Evolutionary conservation across 2,113 vertebrate genomes (phyloP).

Genomic region (Engraulis encrasicolus): DNA sequence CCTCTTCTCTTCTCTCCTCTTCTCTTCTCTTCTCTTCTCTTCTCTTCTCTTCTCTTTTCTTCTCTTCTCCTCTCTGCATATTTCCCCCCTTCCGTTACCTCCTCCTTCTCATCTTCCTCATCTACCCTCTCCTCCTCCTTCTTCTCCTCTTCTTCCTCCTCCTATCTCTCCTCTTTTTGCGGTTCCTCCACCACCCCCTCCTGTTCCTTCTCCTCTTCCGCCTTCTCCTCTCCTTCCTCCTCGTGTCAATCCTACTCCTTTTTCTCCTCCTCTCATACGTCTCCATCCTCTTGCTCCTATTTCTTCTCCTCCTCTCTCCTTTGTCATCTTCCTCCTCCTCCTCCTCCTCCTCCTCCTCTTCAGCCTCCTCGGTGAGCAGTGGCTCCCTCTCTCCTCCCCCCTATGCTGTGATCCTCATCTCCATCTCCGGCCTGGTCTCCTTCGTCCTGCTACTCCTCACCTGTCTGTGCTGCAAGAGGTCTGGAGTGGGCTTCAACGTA

Average conservation of each 20-base stretch:
- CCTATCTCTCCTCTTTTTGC: slow-evolving; percentile 61
- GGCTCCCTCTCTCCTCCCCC: slow-evolving; percentile 84
- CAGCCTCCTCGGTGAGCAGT: slow-evolving; percentile 77
- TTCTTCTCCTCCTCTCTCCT: not conserved
- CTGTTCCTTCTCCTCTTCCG: slow-evolving; percentile 86
- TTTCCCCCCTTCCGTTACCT: too few relatives aligned
- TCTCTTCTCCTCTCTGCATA: too few relatives aligned
- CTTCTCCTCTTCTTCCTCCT: slow-evolving; percentile 18
- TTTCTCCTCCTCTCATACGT: slow-evolving; percentile 77
- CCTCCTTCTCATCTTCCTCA: not conserved
- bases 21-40: too few relatives aligned
- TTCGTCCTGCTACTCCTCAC: slow-evolving; percentile 91
- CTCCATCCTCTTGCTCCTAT: too few relatives aligned
- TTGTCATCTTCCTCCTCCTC: not conserved
- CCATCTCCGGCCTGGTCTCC: slow-evolving; percentile 88
- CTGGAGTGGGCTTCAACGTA: slow-evolving; percentile 91
- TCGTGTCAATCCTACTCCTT: slow-evolving; percentile 82
- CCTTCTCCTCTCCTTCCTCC: slow-evolving; percentile 90
- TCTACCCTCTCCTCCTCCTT: slow-evolving; percentile 65
- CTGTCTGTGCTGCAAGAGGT: slow-evolving; percentile 91
- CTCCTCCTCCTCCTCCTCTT: slow-evolving; percentile 13
- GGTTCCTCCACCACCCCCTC: slow-evolving; percentile 77
- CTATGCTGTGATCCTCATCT: slow-evolving; percentile 92
- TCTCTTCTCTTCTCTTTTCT: slow-evolving; percentile 86
- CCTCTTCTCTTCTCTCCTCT: too few relatives aligned